Evolutionary conservation across 1,140 invertebrate species (phyloP).

Genomic region (Anastatus disparis): DNA sequence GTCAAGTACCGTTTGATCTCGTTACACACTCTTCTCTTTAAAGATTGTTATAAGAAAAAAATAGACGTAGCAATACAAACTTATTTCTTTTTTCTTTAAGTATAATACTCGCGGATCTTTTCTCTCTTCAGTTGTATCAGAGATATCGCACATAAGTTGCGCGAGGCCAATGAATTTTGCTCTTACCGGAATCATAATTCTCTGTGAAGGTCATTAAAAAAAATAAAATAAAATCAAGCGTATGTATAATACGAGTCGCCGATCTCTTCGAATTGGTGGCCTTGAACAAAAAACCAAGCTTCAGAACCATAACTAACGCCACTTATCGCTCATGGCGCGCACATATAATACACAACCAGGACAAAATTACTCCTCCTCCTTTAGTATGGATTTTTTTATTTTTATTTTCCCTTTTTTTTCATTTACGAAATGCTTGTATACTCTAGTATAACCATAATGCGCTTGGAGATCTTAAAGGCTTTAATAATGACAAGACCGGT

Average conservation of each 20-base stretch:
- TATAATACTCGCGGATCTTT: not conserved
- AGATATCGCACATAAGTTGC: constrained; percentile 20
- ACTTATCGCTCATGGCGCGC: constrained; percentile 36
- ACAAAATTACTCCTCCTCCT: constrained; percentile 35
- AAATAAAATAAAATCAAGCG: no score
- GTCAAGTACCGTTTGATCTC: no score
- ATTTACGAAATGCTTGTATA: no score
- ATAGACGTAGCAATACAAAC: no score
- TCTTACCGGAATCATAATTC: constrained; percentile 57
- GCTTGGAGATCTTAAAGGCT: constrained; percentile 13
- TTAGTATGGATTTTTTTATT: no score
- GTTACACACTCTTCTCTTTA: no score
- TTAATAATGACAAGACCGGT: constrained; percentile 24
- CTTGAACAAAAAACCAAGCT: constrained; percentile 50
- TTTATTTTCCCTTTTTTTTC: no score
- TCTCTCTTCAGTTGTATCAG: constrained; percentile 42
- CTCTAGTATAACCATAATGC: no score
- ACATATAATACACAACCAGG: not conserved
- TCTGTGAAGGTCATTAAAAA: constrained; percentile 53
- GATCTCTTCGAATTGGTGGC: constrained; percentile 52
- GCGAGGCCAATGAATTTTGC: constrained; percentile 58
- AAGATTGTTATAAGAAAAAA: no score
- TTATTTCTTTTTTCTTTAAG: no score
- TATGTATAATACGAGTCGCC: constrained; percentile 16
- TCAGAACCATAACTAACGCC: constrained; percentile 50